Evolutionary conservation across 1,140 invertebrate genomes (phyloP), one percentile per base, ranked within the genome.

Genomic region (Eciton burchellii): DNA sequence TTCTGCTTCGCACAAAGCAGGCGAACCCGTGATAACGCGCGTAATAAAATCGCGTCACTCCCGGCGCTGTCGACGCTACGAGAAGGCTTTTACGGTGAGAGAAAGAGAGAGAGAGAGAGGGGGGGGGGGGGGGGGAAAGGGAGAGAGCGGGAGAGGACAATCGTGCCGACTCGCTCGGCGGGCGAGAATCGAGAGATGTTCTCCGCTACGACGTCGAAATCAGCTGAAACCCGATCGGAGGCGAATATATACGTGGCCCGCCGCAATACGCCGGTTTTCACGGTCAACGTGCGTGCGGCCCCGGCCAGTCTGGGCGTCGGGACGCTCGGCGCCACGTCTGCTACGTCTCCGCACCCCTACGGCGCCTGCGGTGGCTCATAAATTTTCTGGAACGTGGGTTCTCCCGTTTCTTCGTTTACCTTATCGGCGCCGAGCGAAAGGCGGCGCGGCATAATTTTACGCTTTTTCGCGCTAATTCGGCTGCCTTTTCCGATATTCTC

Each of bases 231-330:
- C 16, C 16, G 71, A 76, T 52, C 43, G 26, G 43, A 9, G 12
- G 59, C 43, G 1, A 60, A 71, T 19, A 49, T 1, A 45, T 21
- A 14, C 41, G 19, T n/a, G 49, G 14, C 57, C 19, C 14, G 41
- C 24, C 14, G 57, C 59, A 63, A 3, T 26, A 26, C 59, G 24
- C 11, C n/a, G 35, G 16, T 68, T 89, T 92, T 90, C 91, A 92
- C 91, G 91, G 90, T 91, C 90, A 92, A 89, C 84, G 89, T 91
- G 91, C 90, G 91, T 91, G 91, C 87, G 91, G 91, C 88, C 90
- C 91, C 90, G 88, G 82, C 83, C 59, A 90, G 91, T 91, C 91
- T 91, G 83, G 90, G 88, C 90, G 90, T 91, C 90, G 90, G 84
- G 89, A 91, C 88, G 89, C 90, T 81, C 85, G 90, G 88, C 89